These are phyloP conservation scores for Epizoanthus scotinus DNA, from an alignment of 92 coral and sea anemone species.

Conservation along the genomic window DNA sequence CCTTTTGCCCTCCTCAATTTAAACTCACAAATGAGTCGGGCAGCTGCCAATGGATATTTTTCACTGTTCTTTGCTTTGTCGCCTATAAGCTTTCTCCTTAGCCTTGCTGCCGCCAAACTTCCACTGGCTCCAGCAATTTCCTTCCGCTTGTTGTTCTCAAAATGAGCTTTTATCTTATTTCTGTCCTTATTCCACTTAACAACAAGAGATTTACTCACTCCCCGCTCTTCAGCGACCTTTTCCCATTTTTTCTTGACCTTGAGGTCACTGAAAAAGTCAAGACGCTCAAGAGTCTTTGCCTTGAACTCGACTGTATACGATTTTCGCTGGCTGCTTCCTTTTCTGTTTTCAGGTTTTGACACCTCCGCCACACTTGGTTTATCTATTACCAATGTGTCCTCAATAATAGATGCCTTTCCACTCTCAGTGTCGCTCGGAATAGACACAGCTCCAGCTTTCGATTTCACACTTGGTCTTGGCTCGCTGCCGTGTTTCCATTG, in stretches of 20 bases:
- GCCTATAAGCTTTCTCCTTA: conserved; percentile 38
- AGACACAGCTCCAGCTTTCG: neutral
- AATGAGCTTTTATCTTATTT: conserved; percentile 39
- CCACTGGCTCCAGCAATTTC: conserved; percentile 46
- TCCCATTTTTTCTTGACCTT: conserved; percentile 50
- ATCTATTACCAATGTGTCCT: conserved; percentile 39
- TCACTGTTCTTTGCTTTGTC: conserved; percentile 33
- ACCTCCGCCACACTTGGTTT: conserved; percentile 29
- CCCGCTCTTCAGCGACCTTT: conserved; percentile 44
- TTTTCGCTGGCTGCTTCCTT: conserved; percentile 40
- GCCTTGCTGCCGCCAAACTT: conserved; percentile 17
- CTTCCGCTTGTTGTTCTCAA: conserved; percentile 39
- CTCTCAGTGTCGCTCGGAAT: conserved; percentile 20
- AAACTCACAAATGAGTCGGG: conserved; percentile 20
- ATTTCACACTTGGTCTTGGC: too few relatives aligned
- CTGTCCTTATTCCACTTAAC: conserved; percentile 44
- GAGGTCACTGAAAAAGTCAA: conserved; percentile 41
- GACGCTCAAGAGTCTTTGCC: conserved; percentile 52
- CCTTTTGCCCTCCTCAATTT: conserved; percentile 65
- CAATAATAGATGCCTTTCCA: conserved; percentile 24
- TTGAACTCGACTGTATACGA: conserved; percentile 51
- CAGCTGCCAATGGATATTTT: conserved; percentile 44
- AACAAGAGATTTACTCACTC: conserved; percentile 41
- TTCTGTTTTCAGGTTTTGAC: conserved; percentile 33
- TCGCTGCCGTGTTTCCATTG: conserved; percentile 42